Conservation (phyloP, 2,113 vertebrate species). For the Spheniscus mendiculus region DNA sequence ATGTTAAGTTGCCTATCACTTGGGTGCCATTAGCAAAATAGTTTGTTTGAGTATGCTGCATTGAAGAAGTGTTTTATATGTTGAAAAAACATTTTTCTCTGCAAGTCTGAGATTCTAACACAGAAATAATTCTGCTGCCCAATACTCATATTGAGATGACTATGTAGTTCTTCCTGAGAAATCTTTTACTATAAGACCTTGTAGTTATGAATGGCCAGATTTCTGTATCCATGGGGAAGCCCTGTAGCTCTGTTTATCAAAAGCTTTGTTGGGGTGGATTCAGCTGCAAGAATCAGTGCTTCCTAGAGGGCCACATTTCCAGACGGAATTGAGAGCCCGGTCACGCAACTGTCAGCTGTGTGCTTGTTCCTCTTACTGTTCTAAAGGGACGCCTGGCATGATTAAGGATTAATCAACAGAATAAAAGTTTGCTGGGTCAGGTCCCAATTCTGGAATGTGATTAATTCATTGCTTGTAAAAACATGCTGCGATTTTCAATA, state of each 20-base stretch:
- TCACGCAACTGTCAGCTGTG: background rate
- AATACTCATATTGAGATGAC: background rate
- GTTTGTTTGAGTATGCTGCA: background rate
- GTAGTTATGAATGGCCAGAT: background rate
- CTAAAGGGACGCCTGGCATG: background rate
- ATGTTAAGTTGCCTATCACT: background rate
- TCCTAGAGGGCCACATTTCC: background rate
- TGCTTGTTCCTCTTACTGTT: background rate
- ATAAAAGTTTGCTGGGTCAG: background rate
- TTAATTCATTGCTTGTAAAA: conserved; percentile 26
- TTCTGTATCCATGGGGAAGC: background rate
- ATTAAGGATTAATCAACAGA: conserved; percentile 30
- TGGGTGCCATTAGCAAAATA: background rate
- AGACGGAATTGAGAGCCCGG: background rate
- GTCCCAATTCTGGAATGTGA: background rate
- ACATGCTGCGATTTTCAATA: background rate
- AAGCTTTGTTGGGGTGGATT: background rate
- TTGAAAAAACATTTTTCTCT: background rate
- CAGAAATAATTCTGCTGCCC: background rate
- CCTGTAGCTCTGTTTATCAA: background rate
- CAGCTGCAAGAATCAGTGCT: background rate
- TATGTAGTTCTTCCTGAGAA: background rate
- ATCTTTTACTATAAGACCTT: background rate
- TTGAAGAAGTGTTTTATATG: background rate
- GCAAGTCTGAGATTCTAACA: background rate